Evolutionary conservation across 1,140 invertebrate species (phyloP).

Genomic region (Polypedilum pembai): DNA sequence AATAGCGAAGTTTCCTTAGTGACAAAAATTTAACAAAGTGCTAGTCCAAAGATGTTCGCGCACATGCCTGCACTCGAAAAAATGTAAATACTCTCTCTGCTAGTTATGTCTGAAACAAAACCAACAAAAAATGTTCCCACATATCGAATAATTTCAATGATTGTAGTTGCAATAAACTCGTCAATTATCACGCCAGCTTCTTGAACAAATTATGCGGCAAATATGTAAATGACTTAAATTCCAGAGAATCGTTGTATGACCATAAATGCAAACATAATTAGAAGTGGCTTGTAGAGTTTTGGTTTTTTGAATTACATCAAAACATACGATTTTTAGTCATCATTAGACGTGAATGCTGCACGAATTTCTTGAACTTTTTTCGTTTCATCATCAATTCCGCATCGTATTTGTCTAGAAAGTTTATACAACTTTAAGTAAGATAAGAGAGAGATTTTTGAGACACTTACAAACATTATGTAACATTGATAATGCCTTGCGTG

Average conservation of each 20-base stretch:
- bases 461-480: not conserved
- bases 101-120: conserved; percentile 49
- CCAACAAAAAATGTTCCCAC: conserved; percentile 49
- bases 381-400: not conserved
- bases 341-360: not conserved
- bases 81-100: conserved; percentile 50
- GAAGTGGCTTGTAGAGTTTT: conserved; percentile 55
- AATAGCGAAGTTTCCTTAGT: conserved; percentile 29
- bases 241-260: conserved; percentile 73
- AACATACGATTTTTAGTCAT: conserved; percentile 32
- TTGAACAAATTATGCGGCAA: conserved; percentile 56
- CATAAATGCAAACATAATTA: conserved; percentile 59
- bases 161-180: conserved; percentile 50
- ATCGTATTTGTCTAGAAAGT: not conserved
- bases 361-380: not conserved
- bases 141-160: conserved; percentile 50
- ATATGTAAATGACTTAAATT: conserved; percentile 67
- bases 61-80: conserved; percentile 57
- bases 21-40: conserved; percentile 35
- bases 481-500: conserved; percentile 45
- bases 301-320: conserved; percentile 43
- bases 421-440: too few relatives aligned
- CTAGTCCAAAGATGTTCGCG: conserved; percentile 49
- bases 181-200: conserved; percentile 52
- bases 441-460: too few relatives aligned